Evolutionary conservation across 1,140 invertebrate species (phyloP).

Genomic region (Scaptomyza hsui): DNA sequence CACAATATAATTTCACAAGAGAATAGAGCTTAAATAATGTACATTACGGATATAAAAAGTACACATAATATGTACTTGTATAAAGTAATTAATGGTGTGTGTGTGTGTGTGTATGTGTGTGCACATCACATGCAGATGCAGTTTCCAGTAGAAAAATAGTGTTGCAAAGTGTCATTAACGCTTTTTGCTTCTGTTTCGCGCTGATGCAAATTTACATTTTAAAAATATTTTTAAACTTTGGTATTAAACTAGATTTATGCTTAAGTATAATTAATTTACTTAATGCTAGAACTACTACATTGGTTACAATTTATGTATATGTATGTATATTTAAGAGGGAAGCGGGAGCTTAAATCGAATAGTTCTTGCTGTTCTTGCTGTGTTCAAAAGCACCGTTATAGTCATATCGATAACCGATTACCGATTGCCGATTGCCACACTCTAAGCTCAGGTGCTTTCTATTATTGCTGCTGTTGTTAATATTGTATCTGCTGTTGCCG

Average conservation of each 20-base stretch:
- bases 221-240: slow-evolving; percentile 74
- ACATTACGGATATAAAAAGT: slow-evolving; percentile 47
- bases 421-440: slow-evolving; percentile 4
- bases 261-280: slow-evolving; percentile 81
- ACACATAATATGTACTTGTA: slow-evolving; percentile 58
- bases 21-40: slow-evolving; percentile 68
- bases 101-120: slow-evolving; percentile 25
- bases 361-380: slow-evolving; percentile 51
- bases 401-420: slow-evolving; percentile 4
- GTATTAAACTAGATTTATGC: slow-evolving; percentile 82
- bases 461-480: neutral
- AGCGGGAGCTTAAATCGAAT: slow-evolving; percentile 69
- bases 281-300: slow-evolving; percentile 68
- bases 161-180: slow-evolving; percentile 20
- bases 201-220: slow-evolving; percentile 48
- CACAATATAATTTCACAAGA: slow-evolving; percentile 72
- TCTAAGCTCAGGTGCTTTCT: neutral
- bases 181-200: slow-evolving; percentile 24
- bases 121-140: slow-evolving; percentile 57
- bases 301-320: slow-evolving; percentile 44
- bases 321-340: slow-evolving; percentile 48
- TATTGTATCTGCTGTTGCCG: slow-evolving; percentile 7
- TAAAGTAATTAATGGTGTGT: slow-evolving; percentile 57
- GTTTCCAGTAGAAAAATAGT: slow-evolving; percentile 30
- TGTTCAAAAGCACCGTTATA: slow-evolving; percentile 23